phyloP scores from a whole-genome alignment of 1,140 invertebrate species.

The Formica exsecta region DNA sequence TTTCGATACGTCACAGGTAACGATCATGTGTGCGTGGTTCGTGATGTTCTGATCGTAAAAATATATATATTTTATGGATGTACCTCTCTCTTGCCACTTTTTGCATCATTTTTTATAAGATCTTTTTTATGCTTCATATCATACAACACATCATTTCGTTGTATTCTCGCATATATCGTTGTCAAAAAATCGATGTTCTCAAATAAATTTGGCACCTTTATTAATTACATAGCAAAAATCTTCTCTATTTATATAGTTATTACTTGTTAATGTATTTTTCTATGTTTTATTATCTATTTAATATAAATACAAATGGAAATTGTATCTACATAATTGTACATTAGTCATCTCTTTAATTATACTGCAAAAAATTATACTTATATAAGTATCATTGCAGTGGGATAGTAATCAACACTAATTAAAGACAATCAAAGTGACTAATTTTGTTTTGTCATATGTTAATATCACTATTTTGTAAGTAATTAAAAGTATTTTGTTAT shows the following conservation, averaged over 20 bases:
- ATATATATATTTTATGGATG: slow-evolving; percentile 27
- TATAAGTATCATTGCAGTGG: neutral
- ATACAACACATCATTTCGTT: neutral
- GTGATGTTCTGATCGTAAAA: neutral
- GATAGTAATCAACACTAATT: slow-evolving; percentile 52
- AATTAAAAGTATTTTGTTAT: slow-evolving; percentile 53
- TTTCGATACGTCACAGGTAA: neutral
- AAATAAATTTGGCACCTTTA: neutral
- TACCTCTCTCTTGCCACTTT: neutral
- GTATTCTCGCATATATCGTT: neutral
- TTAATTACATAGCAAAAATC: neutral
- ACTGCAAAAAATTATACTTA: slow-evolving; percentile 27
- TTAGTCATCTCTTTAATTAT: slow-evolving; percentile 14
- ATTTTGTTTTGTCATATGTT: slow-evolving; percentile 36
- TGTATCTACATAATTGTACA: neutral
- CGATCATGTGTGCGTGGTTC: neutral
- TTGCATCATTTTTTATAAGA: neutral
- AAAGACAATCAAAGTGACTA: slow-evolving; percentile 16
- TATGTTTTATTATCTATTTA: neutral
- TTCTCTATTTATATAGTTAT: neutral
- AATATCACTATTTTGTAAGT: slow-evolving; percentile 52
- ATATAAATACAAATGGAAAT: neutral
- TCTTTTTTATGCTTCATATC: neutral
- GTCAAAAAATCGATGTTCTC: neutral
- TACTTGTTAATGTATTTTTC: neutral